phyloP scores from a whole-genome alignment of 2,888 invertebrate species.

The Exephanes ischioxanthus region DNA sequence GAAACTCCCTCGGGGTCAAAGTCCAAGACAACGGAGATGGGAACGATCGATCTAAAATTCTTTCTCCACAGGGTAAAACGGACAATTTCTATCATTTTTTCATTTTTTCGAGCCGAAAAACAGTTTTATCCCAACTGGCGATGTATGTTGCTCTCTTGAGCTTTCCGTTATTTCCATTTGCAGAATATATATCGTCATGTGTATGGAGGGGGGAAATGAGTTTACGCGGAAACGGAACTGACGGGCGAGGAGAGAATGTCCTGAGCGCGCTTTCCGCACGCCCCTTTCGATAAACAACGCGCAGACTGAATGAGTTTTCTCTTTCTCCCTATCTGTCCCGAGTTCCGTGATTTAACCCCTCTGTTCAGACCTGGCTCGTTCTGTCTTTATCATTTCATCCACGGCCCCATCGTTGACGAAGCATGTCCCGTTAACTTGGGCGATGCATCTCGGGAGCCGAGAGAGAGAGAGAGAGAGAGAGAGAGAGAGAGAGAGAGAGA shows the following conservation, averaged over 20 bases:
- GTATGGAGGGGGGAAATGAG: slow-evolving; percentile 32
- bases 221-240: slow-evolving; percentile 53
- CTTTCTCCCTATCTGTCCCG: slow-evolving; percentile 46
- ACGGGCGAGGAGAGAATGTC: slow-evolving; percentile 41
- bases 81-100: too few relatives aligned
- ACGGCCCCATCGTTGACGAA: slow-evolving; percentile 41
- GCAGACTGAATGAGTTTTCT: slow-evolving; percentile 72
- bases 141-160: neutral
- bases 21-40: neutral
- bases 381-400: slow-evolving; percentile 59
- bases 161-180: neutral
- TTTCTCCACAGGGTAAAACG: neutral
- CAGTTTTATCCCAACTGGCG: neutral
- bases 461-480: slow-evolving; percentile 24
- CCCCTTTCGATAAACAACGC: slow-evolving; percentile 75
- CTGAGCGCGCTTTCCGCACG: slow-evolving; percentile 51
- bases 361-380: slow-evolving; percentile 25
- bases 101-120: too few relatives aligned
- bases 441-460: slow-evolving; percentile 33
- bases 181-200: neutral
- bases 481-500: slow-evolving; percentile 39
- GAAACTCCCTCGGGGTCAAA: slow-evolving; percentile 5
- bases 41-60: neutral
- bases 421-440: slow-evolving; percentile 46
- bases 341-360: slow-evolving; percentile 59